These are phyloP conservation scores for Gymnogyps californianus DNA, from an alignment of 2,113 vertebrate species.

Conservation along the genomic window DNA sequence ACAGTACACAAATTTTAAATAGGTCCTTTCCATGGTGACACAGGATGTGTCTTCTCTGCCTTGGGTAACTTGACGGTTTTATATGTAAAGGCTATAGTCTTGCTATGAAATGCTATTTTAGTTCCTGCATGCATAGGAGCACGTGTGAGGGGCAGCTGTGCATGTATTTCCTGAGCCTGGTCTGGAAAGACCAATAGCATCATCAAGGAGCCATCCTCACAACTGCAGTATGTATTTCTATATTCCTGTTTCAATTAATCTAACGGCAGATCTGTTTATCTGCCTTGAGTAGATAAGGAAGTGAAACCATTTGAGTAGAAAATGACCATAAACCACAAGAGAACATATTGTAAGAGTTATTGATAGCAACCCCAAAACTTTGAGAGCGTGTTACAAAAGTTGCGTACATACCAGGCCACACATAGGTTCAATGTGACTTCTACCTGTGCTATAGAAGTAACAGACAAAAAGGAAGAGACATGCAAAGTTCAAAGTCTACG, in stretches of 20 bases:
- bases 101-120: background rate
- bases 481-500: conserved; percentile 39
- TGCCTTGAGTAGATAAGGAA: background rate
- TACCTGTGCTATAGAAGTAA: background rate
- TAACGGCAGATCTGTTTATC: background rate
- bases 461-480: conserved; percentile 46
- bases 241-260: background rate
- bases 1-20: background rate
- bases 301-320: background rate
- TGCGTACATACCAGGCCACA: background rate
- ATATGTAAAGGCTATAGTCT: background rate
- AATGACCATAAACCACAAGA: background rate
- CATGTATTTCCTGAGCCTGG: background rate
- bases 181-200: background rate
- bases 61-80: background rate
- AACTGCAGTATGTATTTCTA: background rate
- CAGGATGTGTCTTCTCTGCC: background rate
- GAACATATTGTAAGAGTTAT: background rate
- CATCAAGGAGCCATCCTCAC: background rate
- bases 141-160: background rate
- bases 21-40: background rate
- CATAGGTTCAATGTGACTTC: background rate
- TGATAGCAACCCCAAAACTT: background rate
- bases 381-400: background rate
- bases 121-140: background rate